phyloP scores from a whole-genome alignment of 1,140 invertebrate species.

The Caerostris darwini region DNA sequence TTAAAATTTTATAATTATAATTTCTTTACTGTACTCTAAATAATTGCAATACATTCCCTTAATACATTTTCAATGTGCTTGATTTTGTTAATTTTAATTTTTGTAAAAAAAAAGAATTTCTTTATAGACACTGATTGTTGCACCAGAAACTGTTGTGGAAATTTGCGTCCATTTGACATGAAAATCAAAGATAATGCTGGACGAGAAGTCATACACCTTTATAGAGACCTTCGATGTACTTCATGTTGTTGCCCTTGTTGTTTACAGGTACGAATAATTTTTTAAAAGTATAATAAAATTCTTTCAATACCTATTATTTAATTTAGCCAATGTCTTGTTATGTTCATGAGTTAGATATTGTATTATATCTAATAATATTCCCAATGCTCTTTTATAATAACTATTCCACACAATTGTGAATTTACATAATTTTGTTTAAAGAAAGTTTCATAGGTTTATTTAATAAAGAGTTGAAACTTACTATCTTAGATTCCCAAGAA shows the following conservation, averaged over 20 bases:
- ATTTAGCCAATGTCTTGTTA: too few relatives aligned
- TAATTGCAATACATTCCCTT: too few relatives aligned
- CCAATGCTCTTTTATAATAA: background rate
- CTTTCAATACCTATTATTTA: too few relatives aligned
- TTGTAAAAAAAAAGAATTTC: background rate
- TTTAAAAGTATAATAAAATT: too few relatives aligned
- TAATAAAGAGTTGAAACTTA: too few relatives aligned
- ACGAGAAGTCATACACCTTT: constrained; percentile 89
- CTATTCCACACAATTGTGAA: background rate
- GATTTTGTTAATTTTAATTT: background rate
- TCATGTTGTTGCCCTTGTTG: constrained; percentile 92
- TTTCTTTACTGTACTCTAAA: too few relatives aligned
- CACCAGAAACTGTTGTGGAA: constrained; percentile 89
- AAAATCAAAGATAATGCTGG: constrained; percentile 90
- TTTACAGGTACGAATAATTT: constrained; percentile 86
- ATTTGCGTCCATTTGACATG: constrained; percentile 92
- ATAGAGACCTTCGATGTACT: constrained; percentile 87
- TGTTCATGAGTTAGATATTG: too few relatives aligned
- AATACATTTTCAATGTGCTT: background rate
- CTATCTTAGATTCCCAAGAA: too few relatives aligned
- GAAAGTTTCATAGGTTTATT: too few relatives aligned
- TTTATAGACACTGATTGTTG: constrained; percentile 88
- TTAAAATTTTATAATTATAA: too few relatives aligned
- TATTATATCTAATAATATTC: background rate
- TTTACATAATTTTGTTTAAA: background rate